phyloP scores from a whole-genome alignment of 2,888 invertebrate genomes.

The Digitonthophagus gazella region DNA sequence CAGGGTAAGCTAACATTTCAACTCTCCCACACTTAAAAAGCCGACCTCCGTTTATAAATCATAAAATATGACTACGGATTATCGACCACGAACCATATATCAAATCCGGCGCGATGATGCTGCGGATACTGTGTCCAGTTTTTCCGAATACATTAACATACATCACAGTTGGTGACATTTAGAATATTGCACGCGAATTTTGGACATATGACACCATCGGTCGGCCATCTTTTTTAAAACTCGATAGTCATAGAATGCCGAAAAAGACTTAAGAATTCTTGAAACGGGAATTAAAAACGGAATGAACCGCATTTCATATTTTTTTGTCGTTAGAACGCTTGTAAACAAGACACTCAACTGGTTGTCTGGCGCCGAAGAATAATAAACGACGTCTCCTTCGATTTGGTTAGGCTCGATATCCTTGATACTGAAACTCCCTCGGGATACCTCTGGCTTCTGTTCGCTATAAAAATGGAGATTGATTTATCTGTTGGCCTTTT shows the following conservation, averaged over 20 bases:
- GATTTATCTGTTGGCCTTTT: not conserved
- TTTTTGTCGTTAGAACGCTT: conserved; percentile 3
- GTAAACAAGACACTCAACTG: conserved; percentile 26
- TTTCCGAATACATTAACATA: not conserved
- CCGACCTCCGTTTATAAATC: not conserved
- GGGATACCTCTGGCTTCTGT: not conserved
- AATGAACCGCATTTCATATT: conserved; percentile 10
- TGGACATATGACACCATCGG: not conserved
- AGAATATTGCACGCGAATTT: not conserved
- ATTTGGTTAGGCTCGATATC: not conserved
- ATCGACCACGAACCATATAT: not conserved
- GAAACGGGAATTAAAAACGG: not conserved
- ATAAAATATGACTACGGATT: not conserved
- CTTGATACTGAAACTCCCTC: not conserved
- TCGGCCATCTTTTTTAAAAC: too few relatives aligned
- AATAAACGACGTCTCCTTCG: conserved; percentile 22
- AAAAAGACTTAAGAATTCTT: too few relatives aligned
- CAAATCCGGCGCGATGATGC: too few relatives aligned
- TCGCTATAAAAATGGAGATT: not conserved
- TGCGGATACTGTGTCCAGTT: too few relatives aligned
- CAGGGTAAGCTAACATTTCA: not conserved
- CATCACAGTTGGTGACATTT: not conserved
- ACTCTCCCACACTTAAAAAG: not conserved
- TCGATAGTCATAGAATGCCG: too few relatives aligned
- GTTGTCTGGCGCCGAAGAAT: conserved; percentile 26